Evolutionary conservation across 2,113 vertebrate species (phyloP).

Genomic region (Thymallus thymallus): DNA sequence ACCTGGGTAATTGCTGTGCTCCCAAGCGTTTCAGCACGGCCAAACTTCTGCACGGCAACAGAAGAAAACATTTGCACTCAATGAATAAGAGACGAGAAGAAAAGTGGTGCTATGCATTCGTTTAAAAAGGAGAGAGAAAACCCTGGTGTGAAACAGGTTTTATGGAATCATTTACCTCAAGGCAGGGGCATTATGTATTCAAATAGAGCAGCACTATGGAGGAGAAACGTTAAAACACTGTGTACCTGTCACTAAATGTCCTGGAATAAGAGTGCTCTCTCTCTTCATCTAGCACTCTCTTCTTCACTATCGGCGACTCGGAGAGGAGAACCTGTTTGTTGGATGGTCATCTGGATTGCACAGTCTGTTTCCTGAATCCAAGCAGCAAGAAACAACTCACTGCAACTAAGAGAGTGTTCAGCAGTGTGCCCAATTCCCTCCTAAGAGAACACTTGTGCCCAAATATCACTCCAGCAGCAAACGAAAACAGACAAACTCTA

Average conservation of each 20-base stretch:
- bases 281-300: too few species aligned
- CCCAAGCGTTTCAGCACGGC: conserved; percentile 33
- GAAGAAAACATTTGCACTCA: conserved; percentile 64
- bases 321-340: too few species aligned
- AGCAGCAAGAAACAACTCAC: too few species aligned
- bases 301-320: too few species aligned
- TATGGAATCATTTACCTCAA: conserved; percentile 54
- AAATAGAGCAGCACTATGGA: conserved; percentile 58
- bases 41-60: conserved; percentile 35
- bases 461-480: too few species aligned
- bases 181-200: conserved; percentile 38
- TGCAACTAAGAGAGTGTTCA: too few species aligned
- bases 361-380: too few species aligned
- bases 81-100: conserved; percentile 73
- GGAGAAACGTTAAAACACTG: conserved; percentile 47
- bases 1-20: conserved; percentile 40
- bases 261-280: conserved; percentile 27
- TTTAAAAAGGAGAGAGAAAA: conserved; percentile 55
- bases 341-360: too few species aligned
- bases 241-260: conserved; percentile 45
- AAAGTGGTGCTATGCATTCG: conserved; percentile 62
- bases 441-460: too few species aligned
- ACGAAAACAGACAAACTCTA: too few species aligned
- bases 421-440: too few species aligned
- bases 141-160: conserved; percentile 45